Conservation (phyloP, 2,888 invertebrate genomes). For the Hydrotaea cyrtoneurina region DNA sequence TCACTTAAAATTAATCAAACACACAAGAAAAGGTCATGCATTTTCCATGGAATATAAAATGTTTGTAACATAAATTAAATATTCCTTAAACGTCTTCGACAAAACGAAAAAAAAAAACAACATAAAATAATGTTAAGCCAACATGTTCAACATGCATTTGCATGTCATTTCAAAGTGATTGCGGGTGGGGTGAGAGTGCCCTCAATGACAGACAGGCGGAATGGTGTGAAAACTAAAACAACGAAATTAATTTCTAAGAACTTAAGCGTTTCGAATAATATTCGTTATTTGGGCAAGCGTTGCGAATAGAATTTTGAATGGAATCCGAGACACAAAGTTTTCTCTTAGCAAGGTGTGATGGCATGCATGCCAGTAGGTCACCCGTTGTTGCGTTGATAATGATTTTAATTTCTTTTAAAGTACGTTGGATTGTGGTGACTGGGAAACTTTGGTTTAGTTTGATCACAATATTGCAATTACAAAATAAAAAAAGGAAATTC, state of each 20-base stretch:
- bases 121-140: conserved; percentile 29
- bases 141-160: conserved; percentile 36
- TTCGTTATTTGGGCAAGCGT: background rate
- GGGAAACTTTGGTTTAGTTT: too few relatives aligned
- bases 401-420: background rate
- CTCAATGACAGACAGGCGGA: background rate
- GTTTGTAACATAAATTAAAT: conserved; percentile 33
- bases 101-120: background rate
- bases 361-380: background rate
- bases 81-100: conserved; percentile 31
- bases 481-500: too few relatives aligned
- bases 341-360: background rate
- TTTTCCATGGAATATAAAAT: background rate
- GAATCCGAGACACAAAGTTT: background rate
- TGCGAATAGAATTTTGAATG: conserved; percentile 33
- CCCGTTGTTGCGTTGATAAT: background rate
- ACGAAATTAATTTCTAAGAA: conserved; percentile 37
- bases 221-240: conserved; percentile 33
- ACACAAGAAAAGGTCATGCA: background rate
- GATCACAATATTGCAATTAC: too few relatives aligned
- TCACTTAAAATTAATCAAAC: conserved; percentile 20
- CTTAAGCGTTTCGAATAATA: conserved; percentile 35
- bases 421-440: background rate
- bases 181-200: background rate
- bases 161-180: conserved; percentile 21